These are phyloP conservation scores for Lepidocyrtinus sp. DNA, from an alignment of 2,888 invertebrate genomes.

Conservation along the genomic window DNA sequence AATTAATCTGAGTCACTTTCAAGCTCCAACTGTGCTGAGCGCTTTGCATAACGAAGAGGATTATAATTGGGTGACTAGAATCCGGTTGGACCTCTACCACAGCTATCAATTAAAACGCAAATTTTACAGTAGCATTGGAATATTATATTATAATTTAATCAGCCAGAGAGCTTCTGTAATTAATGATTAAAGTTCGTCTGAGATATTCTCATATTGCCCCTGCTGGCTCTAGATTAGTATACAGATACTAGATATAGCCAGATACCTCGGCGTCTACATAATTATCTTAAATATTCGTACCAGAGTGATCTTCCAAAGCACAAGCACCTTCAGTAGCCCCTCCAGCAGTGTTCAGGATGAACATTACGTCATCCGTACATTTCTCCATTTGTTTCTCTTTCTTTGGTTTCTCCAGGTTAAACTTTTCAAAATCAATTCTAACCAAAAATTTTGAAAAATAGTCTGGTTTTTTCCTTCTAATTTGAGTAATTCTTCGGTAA, in stretches of 20 bases:
- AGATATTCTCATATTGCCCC: too few relatives aligned
- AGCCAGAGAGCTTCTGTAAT: neutral
- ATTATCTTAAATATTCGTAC: too few relatives aligned
- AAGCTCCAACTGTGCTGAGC: conserved; percentile 56
- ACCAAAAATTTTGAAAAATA: conserved; percentile 25
- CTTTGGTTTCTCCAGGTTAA: conserved; percentile 70
- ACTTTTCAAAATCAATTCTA: conserved; percentile 71
- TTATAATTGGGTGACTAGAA: conserved; percentile 57
- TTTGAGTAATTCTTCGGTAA: conserved; percentile 10
- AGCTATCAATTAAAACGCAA: conserved; percentile 43
- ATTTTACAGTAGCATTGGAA: too few relatives aligned
- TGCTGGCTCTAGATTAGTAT: too few relatives aligned
- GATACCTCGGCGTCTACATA: too few relatives aligned
- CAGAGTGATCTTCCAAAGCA: conserved; percentile 66
- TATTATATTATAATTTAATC: neutral
- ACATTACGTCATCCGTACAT: conserved; percentile 64
- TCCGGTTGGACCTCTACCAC: conserved; percentile 59
- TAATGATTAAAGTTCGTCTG: too few relatives aligned
- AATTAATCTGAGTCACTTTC: conserved; percentile 62
- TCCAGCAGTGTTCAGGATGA: conserved; percentile 59
- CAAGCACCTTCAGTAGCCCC: conserved; percentile 66
- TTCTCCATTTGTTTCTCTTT: conserved; percentile 60
- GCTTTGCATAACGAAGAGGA: conserved; percentile 64
- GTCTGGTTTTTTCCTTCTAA: too few relatives aligned
- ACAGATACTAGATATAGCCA: too few relatives aligned